Base-by-base conservation (phyloP, 2,888 invertebrate genomes). In the Hirtodrosophila trivittata region DNA sequence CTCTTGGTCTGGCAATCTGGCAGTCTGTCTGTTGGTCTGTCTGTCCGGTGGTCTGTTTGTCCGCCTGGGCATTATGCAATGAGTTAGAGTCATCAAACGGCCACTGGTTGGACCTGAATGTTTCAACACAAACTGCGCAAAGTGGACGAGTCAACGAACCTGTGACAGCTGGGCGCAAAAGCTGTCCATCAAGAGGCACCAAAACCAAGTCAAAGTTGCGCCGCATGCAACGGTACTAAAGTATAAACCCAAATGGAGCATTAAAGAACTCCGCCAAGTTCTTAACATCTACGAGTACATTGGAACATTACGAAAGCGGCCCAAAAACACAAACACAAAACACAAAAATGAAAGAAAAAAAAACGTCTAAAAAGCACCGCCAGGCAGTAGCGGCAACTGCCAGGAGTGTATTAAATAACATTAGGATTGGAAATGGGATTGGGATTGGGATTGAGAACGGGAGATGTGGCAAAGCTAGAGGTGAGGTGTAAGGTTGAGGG, bases 121-220 rank as follows among this genome's bases (percentile, higher is more conserved):
- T 81, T 81, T 81, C 80, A 81, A 81, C 80, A 81, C 84, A 69
- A 60, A 62, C 64, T 39, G 55, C 21, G 43, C 32, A 10, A 5
- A 33, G 39, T 38, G 49, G 45, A 30, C 55, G 49, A 86, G 80
- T 81, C 86, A 81, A 83, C 80, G 80, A 81, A 81, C 80, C 72
- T 76, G 81, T 69, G 84, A 84, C 78, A 78, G 84, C 80, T 82
- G 83, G 75, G 75, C 62, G 78, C 77, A 74, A 70, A 70, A 66
- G 58, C 56, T 74, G 69, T 59, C 63, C 69, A 54, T 68, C 69
- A 62, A 62, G 32, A 2, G 43, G 37, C 35, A 42, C 26, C 37
- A 35, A 57, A 50, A 14, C 14, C 10, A 25, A 37, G 28, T 37
- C 12, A 57, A 50, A 37, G 28, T 37, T 16, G 38, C 14, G 16